Conservation (phyloP, 2,888 invertebrate species). For the Drosophila dives region DNA sequence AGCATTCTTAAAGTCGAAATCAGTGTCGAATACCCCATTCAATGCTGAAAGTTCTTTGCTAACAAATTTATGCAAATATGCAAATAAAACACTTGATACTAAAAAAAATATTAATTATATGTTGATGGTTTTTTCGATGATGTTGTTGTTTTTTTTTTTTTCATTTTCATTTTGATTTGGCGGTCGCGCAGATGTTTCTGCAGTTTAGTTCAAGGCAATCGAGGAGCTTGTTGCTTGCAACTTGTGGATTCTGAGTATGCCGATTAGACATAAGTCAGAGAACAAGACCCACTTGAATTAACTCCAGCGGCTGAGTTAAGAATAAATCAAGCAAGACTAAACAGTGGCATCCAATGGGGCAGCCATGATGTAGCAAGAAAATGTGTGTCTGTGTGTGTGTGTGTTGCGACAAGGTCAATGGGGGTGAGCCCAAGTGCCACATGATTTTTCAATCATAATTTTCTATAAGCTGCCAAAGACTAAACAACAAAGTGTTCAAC, state of each 20-base stretch:
- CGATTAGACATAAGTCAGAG: slow-evolving; percentile 19
- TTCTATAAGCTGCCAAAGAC: slow-evolving; percentile 28
- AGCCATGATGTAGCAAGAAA: slow-evolving; percentile 55
- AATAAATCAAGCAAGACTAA: slow-evolving; percentile 30
- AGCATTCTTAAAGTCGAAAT: neutral
- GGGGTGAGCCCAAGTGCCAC: slow-evolving; percentile 37
- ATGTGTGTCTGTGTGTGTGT: neutral
- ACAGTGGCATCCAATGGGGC: slow-evolving; percentile 43
- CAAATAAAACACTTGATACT: slow-evolving; percentile 15
- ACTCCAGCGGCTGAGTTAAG: slow-evolving; percentile 29
- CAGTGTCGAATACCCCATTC: neutral
- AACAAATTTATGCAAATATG: slow-evolving; percentile 25
- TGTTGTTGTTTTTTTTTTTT: slow-evolving; percentile 3
- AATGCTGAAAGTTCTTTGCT: slow-evolving; percentile 22
- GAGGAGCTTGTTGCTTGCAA: slow-evolving; percentile 42
- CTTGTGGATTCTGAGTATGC: slow-evolving; percentile 37
- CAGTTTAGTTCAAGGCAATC: slow-evolving; percentile 65
- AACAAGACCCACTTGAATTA: slow-evolving; percentile 29
- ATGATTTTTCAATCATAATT: slow-evolving; percentile 52
- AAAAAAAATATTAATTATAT: slow-evolving; percentile 37
- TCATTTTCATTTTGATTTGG: slow-evolving; percentile 11
- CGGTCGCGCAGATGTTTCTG: slow-evolving; percentile 19
- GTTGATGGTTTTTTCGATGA: slow-evolving; percentile 8
- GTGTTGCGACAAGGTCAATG: slow-evolving; percentile 46
- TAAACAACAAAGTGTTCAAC: slow-evolving; percentile 14